Percentiles rank a stretch among this genome's conserved stretches.
Evolutionary conservation across 92 coral and sea anemone species (phyloP).

Genomic region (Epizoanthus rinbou): DNA sequence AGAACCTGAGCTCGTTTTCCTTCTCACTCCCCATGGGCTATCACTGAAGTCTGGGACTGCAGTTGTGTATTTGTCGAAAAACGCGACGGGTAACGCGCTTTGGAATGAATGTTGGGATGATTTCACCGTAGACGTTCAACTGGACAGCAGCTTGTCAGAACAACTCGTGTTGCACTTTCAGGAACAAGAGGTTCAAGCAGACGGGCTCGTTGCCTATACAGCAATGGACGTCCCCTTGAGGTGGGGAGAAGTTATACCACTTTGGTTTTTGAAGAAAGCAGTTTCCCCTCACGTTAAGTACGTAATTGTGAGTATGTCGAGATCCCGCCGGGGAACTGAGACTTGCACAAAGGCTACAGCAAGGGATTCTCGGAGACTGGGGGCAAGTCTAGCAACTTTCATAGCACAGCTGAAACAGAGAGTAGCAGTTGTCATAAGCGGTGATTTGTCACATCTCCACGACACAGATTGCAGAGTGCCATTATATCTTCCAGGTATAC

Average conservation of each 20-base stretch:
- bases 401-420: slow-evolving; percentile 48
- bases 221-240: slow-evolving; percentile 68
- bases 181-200: slow-evolving; percentile 50
- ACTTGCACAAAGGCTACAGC: neutral
- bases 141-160: slow-evolving; percentile 53
- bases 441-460: slow-evolving; percentile 75
- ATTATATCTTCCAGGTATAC: slow-evolving; percentile 63
- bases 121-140: slow-evolving; percentile 46
- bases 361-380: slow-evolving; percentile 35
- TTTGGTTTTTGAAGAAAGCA: slow-evolving; percentile 64
- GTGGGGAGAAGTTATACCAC: slow-evolving; percentile 85
- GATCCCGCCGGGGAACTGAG: neutral
- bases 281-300: slow-evolving; percentile 65
- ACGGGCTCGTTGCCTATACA: slow-evolving; percentile 62
- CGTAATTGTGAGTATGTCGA: slow-evolving; percentile 46
- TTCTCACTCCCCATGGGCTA: slow-evolving; percentile 74
- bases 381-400: slow-evolving; percentile 55
- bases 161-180: slow-evolving; percentile 57
- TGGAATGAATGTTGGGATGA: slow-evolving; percentile 81
- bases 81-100: slow-evolving; percentile 70
- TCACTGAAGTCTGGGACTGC: slow-evolving; percentile 56
- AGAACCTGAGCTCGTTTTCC: slow-evolving; percentile 59
- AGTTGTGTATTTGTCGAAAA: slow-evolving; percentile 60
- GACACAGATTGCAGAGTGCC: slow-evolving; percentile 49
- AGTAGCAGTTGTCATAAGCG: slow-evolving; percentile 72